Conservation (phyloP, 2,888 invertebrate genomes). For the Microdon myrmicae region DNA sequence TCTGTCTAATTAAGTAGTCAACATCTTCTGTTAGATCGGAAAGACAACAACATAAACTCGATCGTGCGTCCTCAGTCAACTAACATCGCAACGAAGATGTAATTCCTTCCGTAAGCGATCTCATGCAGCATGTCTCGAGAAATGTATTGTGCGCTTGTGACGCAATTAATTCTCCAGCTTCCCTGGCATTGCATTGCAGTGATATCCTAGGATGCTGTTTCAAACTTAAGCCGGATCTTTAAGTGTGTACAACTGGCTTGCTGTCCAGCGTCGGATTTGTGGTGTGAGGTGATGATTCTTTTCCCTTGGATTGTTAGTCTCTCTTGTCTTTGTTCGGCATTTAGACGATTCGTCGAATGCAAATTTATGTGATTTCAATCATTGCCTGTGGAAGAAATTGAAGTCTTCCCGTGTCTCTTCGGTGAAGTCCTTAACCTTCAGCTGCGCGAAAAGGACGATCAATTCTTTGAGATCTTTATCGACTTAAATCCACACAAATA, state of each 20-base stretch:
- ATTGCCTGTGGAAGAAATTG: background rate
- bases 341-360: slow-evolving; percentile 45
- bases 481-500: slow-evolving; percentile 18
- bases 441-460: slow-evolving; percentile 41
- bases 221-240: background rate
- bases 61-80: slow-evolving; percentile 39
- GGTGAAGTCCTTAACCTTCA: slow-evolving; percentile 46
- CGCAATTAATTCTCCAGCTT: slow-evolving; percentile 51
- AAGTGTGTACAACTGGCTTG: slow-evolving; percentile 15
- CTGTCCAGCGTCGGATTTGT: slow-evolving; percentile 38
- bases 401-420: slow-evolving; percentile 32
- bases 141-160: slow-evolving; percentile 50
- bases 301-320: slow-evolving; percentile 9
- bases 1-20: too few relatives aligned
- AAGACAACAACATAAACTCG: slow-evolving; percentile 31
- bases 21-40: too few relatives aligned
- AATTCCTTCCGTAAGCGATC: slow-evolving; percentile 31
- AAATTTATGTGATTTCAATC: slow-evolving; percentile 50
- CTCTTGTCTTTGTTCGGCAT: slow-evolving; percentile 13
- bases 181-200: slow-evolving; percentile 41
- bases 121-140: slow-evolving; percentile 9
- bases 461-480: slow-evolving; percentile 50
- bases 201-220: slow-evolving; percentile 10
- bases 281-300: slow-evolving; percentile 49
- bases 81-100: background rate